Conservation (phyloP, 2,797 vertebrate species). For the Alosa sapidissima region DNA sequence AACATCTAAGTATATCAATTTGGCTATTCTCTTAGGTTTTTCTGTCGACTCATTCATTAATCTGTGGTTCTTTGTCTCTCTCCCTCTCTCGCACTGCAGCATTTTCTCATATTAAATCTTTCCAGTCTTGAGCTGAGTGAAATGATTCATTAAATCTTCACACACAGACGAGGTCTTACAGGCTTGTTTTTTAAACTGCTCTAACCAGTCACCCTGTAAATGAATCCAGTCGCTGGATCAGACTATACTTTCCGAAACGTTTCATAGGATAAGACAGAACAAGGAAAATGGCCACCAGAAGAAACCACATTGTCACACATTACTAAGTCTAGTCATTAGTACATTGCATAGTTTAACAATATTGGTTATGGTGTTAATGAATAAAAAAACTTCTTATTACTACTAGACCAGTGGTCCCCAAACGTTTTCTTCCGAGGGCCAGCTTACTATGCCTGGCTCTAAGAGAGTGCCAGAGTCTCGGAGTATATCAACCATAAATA, state of each 20-base stretch:
- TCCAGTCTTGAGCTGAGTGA: conserved; percentile 15
- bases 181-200: neutral
- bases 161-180: conserved; percentile 29
- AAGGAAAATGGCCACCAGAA: neutral
- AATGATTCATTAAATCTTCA: conserved; percentile 17
- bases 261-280: neutral
- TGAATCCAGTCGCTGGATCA: neutral
- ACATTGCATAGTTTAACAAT: neutral
- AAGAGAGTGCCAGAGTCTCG: too few relatives aligned
- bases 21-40: conserved; percentile 48
- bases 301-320: neutral
- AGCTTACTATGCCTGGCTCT: too few relatives aligned
- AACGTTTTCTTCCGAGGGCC: too few relatives aligned
- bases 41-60: conserved; percentile 49
- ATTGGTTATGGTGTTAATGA: neutral
- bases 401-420: too few relatives aligned
- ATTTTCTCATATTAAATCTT: conserved; percentile 2
- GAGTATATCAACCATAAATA: too few relatives aligned
- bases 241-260: neutral
- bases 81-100: neutral
- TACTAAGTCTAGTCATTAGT: neutral
- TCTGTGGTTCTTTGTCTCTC: conserved; percentile 38
- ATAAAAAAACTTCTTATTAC: too few relatives aligned
- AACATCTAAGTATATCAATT: conserved; percentile 60
- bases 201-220: neutral